A percentile compares a stretch with the other conserved stretches of the same genome.
Conservation (phyloP, 2,797 vertebrate genomes). For the Leptodactylus fallax region DNA sequence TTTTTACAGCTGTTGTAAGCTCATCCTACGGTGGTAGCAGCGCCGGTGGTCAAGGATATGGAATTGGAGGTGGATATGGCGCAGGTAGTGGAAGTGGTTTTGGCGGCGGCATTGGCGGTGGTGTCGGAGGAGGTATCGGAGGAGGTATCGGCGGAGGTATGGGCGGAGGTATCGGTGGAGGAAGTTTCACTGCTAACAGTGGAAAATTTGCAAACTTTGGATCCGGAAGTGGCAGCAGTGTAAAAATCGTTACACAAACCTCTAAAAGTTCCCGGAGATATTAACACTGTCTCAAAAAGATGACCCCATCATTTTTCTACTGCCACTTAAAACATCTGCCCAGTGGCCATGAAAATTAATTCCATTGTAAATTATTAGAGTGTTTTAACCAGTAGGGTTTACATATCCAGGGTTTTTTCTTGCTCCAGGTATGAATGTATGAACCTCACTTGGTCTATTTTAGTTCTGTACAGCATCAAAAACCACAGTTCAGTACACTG, state of each 20-base stretch:
- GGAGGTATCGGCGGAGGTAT: neutral
- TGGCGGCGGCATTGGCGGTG: constrained; percentile 9
- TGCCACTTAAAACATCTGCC: neutral
- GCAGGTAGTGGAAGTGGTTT: constrained; percentile 62
- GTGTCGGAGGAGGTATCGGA: neutral
- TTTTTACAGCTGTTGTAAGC: constrained; percentile 68
- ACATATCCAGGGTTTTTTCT: neutral
- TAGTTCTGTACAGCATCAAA: neutral
- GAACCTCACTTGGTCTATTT: neutral
- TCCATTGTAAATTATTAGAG: constrained; percentile 27
- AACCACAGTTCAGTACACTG: neutral
- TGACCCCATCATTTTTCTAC: neutral
- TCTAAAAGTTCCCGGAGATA: constrained; percentile 59
- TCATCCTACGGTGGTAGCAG: constrained; percentile 61
- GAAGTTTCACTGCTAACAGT: constrained; percentile 60
- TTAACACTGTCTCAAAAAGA: neutral
- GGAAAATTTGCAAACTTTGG: neutral
- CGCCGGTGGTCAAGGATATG: constrained; percentile 51
- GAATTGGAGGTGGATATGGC: constrained; percentile 1
- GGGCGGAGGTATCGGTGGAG: constrained; percentile 31
- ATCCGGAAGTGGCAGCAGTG: constrained; percentile 39
- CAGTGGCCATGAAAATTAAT: neutral
- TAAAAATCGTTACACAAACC: constrained; percentile 70
- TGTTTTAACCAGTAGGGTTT: neutral
- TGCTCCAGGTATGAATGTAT: neutral